A percentile compares a stretch with the other conserved stretches of the same genome.
Conservation (phyloP, 1,140 invertebrate genomes). For the Lucilia cuprina region DNA sequence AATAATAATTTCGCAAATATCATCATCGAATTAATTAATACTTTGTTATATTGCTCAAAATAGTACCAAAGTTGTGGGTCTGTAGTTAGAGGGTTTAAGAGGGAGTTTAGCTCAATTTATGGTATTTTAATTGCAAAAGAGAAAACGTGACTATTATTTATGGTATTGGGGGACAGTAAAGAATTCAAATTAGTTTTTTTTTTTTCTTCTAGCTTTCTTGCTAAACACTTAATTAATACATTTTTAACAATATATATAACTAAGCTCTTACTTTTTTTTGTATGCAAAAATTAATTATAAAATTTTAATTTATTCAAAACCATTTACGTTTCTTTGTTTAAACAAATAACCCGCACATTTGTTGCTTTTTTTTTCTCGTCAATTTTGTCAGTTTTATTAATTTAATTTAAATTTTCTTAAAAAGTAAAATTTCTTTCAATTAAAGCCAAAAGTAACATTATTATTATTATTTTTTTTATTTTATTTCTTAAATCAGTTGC, state of each 20-base stretch:
- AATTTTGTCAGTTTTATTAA: neutral
- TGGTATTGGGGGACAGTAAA: neutral
- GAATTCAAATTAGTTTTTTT: neutral
- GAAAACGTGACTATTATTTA: conserved; percentile 1
- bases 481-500: neutral
- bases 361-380: neutral
- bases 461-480: neutral
- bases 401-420: neutral
- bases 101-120: neutral
- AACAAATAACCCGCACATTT: neutral
- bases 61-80: too few relatives aligned
- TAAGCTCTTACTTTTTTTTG: neutral
- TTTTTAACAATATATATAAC: neutral
- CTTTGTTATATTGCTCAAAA: too few relatives aligned
- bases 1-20: too few relatives aligned
- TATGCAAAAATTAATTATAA: neutral
- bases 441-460: neutral
- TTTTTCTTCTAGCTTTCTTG: neutral
- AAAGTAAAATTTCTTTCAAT: neutral
- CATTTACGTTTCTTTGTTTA: neutral
- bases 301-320: neutral
- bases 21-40: too few relatives aligned
- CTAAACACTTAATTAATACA: neutral
- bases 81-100: too few relatives aligned
- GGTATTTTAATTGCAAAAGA: neutral